Conservation (phyloP, 2,113 vertebrate genomes). For the Physeter macrocephalus region DNA sequence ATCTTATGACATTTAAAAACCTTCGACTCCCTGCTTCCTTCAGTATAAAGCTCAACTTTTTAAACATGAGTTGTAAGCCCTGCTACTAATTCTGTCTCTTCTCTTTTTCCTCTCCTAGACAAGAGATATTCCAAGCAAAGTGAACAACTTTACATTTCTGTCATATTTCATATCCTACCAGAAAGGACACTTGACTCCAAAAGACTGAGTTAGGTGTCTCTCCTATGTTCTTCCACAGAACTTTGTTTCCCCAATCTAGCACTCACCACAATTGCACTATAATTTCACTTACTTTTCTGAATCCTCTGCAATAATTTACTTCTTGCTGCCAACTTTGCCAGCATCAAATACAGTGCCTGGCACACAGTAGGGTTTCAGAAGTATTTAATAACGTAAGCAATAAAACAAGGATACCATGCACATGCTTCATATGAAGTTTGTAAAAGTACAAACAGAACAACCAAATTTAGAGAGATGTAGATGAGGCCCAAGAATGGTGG, state of each 20-base stretch:
- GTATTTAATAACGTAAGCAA: not conserved
- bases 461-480: not conserved
- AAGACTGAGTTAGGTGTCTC: not conserved
- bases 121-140: not conserved
- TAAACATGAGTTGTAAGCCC: accelerated
- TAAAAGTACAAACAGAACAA: not conserved
- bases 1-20: not conserved
- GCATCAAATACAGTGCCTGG: not conserved
- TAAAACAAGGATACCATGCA: not conserved
- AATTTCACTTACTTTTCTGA: not conserved
- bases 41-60: not conserved
- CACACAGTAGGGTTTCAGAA: not conserved
- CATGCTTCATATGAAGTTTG: not conserved
- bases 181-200: not conserved
- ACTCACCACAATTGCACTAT: not conserved
- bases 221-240: not conserved
- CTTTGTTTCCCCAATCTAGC: not conserved
- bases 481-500: not conserved
- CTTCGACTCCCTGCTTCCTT: not conserved
- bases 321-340: not conserved
- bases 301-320: not conserved
- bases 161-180: not conserved
- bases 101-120: not conserved
- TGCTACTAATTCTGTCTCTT: not conserved
- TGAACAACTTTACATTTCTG: not conserved